A percentile compares a stretch with the other conserved stretches of the same genome.
phyloP scores from a whole-genome alignment of 2,113 vertebrate species.

The Uria lomvia region DNA sequence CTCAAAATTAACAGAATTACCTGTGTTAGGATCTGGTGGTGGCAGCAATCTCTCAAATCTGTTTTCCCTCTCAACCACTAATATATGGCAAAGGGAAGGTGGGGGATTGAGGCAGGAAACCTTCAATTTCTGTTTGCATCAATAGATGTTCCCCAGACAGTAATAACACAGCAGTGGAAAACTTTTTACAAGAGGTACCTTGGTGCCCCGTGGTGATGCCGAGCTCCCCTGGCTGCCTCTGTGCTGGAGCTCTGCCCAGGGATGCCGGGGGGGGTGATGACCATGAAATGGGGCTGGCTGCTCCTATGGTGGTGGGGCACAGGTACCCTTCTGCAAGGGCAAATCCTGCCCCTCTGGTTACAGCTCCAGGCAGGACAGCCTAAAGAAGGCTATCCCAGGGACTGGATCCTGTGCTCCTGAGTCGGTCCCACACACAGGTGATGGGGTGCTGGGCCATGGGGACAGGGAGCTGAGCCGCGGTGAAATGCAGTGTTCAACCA shows the following conservation, averaged over 20 bases:
- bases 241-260: neutral
- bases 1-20: neutral
- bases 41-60: neutral
- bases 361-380: neutral
- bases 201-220: rapidly evolving
- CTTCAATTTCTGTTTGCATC: neutral
- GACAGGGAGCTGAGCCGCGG: rapidly evolving
- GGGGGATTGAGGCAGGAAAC: neutral
- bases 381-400: neutral
- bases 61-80: neutral
- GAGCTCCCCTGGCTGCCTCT: neutral
- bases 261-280: neutral
- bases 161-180: neutral
- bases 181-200: neutral
- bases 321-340: neutral
- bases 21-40: neutral
- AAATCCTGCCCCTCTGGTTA: neutral
- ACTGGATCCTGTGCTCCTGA: neutral
- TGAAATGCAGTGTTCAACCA: neutral
- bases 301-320: neutral
- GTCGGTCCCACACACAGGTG: rapidly evolving
- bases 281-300: neutral
- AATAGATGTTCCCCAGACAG: neutral
- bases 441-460: neutral
- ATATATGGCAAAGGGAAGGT: neutral